A percentile compares a stretch with the other conserved stretches of the same genome.
Conservation (phyloP, 2,888 invertebrate genomes). For the Dolomedes plantarius region DNA sequence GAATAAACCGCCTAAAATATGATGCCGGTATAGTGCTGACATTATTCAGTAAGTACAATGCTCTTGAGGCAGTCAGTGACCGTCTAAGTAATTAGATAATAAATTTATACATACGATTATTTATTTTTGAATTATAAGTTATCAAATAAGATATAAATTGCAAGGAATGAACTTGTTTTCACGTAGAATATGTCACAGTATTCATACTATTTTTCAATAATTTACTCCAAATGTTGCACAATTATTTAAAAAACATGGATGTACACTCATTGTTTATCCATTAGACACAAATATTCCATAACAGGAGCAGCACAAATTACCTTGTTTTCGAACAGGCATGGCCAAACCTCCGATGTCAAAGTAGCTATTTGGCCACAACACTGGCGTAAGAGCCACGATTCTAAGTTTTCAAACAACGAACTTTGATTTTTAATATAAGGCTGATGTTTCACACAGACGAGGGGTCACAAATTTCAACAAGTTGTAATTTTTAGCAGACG, state of each 20-base stretch:
- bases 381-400: slow-evolving; percentile 68
- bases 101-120: no score
- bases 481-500: slow-evolving; percentile 23
- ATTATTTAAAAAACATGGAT: neutral
- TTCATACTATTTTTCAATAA: neutral
- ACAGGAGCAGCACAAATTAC: slow-evolving; percentile 28
- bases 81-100: no score
- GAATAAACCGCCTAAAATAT: neutral
- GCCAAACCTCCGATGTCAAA: slow-evolving; percentile 69
- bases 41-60: neutral
- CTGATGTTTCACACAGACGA: slow-evolving; percentile 11
- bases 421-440: slow-evolving; percentile 10
- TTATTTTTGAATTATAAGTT: neutral
- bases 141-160: neutral
- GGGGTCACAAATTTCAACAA: slow-evolving; percentile 29
- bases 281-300: neutral
- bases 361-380: slow-evolving; percentile 65
- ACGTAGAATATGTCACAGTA: neutral
- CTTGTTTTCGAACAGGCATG: slow-evolving; percentile 72
- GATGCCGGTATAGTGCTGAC: neutral
- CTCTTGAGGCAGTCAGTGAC: neutral
- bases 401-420: slow-evolving; percentile 40
- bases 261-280: neutral
- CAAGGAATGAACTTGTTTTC: neutral
- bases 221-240: neutral